These are phyloP conservation scores for Sialis fuliginosa DNA, from an alignment of 2,888 invertebrate genomes.

Conservation along the genomic window DNA sequence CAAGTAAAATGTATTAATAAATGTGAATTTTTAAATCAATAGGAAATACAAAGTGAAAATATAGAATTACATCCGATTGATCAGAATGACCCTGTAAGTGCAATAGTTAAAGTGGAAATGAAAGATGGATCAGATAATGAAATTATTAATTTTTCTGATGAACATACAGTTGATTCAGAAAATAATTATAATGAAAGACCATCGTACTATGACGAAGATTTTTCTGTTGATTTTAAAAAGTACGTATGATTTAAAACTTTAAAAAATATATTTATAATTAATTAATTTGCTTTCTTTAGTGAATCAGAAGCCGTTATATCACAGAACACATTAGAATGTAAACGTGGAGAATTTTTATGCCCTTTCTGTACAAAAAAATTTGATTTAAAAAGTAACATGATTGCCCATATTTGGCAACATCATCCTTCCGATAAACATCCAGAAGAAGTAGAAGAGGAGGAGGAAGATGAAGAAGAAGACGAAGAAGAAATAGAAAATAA, in stretches of 20 bases:
- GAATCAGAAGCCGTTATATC: background rate
- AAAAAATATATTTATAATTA: background rate
- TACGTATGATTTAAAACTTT: background rate
- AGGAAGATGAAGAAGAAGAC: background rate
- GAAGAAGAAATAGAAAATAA: background rate
- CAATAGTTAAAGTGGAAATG: conserved; percentile 1
- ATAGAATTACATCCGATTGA: background rate
- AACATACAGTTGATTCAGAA: background rate
- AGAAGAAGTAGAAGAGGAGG: background rate
- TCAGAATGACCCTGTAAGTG: background rate
- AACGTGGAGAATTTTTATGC: conserved; percentile 3
- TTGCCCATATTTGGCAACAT: conserved; percentile 3
- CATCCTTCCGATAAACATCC: background rate
- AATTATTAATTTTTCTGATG: background rate
- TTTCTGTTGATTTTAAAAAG: background rate
- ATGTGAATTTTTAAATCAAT: too few relatives aligned
- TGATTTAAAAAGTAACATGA: conserved; percentile 4
- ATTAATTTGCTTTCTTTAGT: background rate
- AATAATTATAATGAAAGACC: background rate
- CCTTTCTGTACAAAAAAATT: conserved; percentile 4
- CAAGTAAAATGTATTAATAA: too few relatives aligned
- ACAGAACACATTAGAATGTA: conserved; percentile 1
- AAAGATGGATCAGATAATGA: background rate
- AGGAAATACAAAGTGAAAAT: too few relatives aligned
- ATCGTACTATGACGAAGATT: too few relatives aligned